Evolutionary conservation across 2,888 invertebrate species (phyloP).

Genomic region (Anarsia innoxiella): DNA sequence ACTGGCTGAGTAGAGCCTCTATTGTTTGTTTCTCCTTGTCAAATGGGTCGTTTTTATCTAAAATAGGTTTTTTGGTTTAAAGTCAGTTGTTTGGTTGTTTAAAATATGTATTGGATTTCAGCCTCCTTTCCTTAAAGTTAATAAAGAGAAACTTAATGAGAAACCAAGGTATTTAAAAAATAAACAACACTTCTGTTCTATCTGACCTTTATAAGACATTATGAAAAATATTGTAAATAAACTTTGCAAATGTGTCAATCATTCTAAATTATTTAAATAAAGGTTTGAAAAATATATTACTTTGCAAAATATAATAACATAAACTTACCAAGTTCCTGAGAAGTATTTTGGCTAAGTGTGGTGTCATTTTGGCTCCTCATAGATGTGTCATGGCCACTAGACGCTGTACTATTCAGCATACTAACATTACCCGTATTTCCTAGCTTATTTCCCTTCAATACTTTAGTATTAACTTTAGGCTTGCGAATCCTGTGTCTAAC

Average conservation of each 20-base stretch:
- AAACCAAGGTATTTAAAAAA: too few relatives aligned
- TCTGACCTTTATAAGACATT: too few relatives aligned
- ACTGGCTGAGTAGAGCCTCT: constrained; percentile 61
- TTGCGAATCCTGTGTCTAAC: constrained; percentile 78
- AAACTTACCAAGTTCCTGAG: constrained; percentile 54
- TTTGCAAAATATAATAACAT: constrained; percentile 1
- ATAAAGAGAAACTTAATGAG: too few relatives aligned
- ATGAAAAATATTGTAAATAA: too few relatives aligned
- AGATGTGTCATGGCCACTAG: constrained; percentile 22
- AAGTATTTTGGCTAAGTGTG: constrained; percentile 45
- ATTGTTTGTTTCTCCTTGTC: constrained; percentile 60
- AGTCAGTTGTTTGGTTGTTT: too few relatives aligned
- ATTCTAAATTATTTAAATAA: too few relatives aligned
- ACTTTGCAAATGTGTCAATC: too few relatives aligned
- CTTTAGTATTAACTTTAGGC: constrained; percentile 74
- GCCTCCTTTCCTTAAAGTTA: too few relatives aligned
- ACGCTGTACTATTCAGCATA: constrained; percentile 25
- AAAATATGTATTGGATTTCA: too few relatives aligned
- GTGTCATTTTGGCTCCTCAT: constrained; percentile 28
- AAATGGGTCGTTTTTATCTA: constrained; percentile 60
- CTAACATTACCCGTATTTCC: constrained; percentile 7
- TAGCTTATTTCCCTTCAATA: constrained; percentile 36
- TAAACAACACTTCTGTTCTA: too few relatives aligned
- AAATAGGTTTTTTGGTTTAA: not conserved
- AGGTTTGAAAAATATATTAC: too few relatives aligned